Base-by-base conservation (phyloP, 23 tunicate species). In the Corella eumyota region DNA sequence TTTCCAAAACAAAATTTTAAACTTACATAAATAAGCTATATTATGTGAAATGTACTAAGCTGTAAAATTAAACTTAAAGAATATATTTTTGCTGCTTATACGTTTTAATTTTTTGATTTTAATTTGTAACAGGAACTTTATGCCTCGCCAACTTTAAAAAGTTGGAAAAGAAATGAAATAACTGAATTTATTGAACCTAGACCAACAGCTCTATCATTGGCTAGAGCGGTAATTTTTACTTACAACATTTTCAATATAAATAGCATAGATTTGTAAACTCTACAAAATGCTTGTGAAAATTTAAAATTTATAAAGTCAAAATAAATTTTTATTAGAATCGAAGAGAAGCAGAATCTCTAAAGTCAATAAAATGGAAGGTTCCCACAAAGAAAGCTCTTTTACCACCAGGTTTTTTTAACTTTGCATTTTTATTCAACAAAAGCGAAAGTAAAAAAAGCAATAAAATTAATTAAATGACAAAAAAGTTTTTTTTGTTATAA, bases 141-240 rank as follows among this genome's bases (percentile, higher is more conserved):
- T n/a, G n/a, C n/a, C n/a, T n/a, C n/a, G n/a, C n/a, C n/a, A n/a
- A n/a, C n/a, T n/a, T n/a, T n/a, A n/a, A n/a, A n/a, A n/a, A n/a
- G n/a, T n/a, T n/a, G n/a, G n/a, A n/a, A n/a, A n/a, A n/a, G n/a
- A n/a, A n/a, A n/a, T n/a, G n/a, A 64, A 73, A 23, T 60, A 32
- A 30, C 45, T 11, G 72, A 33, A 26, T 70, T 70, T 54, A 79
- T 79, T 45, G 88, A 77, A 44, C 96, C 96, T 0, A 66, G 75
- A 62, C 88, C 78, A 17, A 88, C 96, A 7, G 88, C 87, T 5
- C 58, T 79, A 34, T 60, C 81, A 5, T 26, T 73, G 24, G 96
- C 96, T n/a, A 60, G 96, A 47, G 37, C 48, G 88, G 88, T 79
- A 19, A 40, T 15, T 40, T 9, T 40, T 60, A 25, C n/a, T 60